Evolutionary conservation across 2,113 vertebrate genomes (phyloP).

Genomic region (Chroicocephalus ridibundus): DNA sequence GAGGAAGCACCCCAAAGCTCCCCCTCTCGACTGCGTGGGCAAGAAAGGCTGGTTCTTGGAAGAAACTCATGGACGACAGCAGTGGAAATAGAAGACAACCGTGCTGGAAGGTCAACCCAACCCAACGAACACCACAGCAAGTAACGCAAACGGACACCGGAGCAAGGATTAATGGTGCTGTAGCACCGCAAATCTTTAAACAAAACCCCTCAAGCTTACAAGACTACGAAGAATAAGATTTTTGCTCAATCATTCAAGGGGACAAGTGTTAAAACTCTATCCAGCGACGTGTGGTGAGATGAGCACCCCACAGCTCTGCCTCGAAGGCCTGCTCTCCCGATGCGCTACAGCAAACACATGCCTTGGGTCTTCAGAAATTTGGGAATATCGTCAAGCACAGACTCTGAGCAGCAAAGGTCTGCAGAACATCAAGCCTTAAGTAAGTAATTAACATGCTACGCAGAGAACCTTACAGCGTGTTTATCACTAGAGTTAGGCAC

Average conservation of each 20-base stretch:
- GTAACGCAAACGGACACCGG: accelerated
- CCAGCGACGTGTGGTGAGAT: accelerated
- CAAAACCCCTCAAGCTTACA: not conserved
- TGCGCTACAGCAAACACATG: no score
- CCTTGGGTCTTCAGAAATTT: not conserved
- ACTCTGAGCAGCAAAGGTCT: not conserved
- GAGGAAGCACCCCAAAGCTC: not conserved
- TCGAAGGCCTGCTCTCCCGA: accelerated
- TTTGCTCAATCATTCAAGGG: not conserved
- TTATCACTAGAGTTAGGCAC: not conserved
- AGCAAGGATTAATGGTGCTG: not conserved
- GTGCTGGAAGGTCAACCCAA: not conserved
- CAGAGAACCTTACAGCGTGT: not conserved
- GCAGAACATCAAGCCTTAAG: not conserved
- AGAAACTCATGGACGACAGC: not conserved
- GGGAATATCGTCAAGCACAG: not conserved
- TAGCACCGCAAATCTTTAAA: not conserved
- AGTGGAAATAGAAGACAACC: not conserved
- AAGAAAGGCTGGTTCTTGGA: not conserved
- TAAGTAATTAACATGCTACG: not conserved
- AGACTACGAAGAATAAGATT: not conserved
- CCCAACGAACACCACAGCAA: not conserved
- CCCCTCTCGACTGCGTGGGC: no score
- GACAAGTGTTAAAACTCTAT: not conserved
- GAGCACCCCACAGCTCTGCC: not conserved